Evolutionary conservation across 2,797 vertebrate genomes (phyloP).

Genomic region (Yasuhikotakia modesta): DNA sequence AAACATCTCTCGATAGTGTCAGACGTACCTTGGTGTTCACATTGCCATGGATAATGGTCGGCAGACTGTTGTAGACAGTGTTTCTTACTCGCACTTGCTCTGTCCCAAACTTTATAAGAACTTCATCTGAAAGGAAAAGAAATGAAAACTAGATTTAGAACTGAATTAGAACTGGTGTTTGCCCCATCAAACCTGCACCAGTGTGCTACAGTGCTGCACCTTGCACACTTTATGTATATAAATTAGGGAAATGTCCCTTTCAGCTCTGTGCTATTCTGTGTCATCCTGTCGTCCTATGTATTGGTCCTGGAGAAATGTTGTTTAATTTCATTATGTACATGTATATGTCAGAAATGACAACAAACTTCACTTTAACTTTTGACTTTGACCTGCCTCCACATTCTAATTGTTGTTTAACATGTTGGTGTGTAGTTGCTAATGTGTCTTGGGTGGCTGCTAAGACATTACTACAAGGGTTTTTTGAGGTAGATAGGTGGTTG

Average conservation of each 20-base stretch:
- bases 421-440: neutral
- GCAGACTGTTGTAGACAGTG: conserved; percentile 87
- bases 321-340: too few species aligned
- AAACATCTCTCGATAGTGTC: neutral
- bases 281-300: too few species aligned
- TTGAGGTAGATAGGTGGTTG: neutral
- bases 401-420: too few species aligned
- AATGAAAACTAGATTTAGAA: neutral
- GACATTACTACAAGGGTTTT: neutral
- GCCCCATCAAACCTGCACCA: too few species aligned
- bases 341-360: too few species aligned
- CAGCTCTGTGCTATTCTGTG: too few species aligned
- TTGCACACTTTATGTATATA: too few species aligned
- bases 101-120: conserved; percentile 92
- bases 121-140: conserved; percentile 84
- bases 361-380: too few species aligned
- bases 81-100: conserved; percentile 88
- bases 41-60: conserved; percentile 90
- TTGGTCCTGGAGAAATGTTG: too few species aligned
- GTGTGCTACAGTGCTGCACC: too few species aligned
- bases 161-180: neutral
- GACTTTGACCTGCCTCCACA: too few species aligned
- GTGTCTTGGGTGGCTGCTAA: neutral
- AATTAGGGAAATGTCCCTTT: too few species aligned
- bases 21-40: conserved; percentile 90